Evolutionary conservation across 2,888 invertebrate species (phyloP).

Genomic region (Hyles lineata): DNA sequence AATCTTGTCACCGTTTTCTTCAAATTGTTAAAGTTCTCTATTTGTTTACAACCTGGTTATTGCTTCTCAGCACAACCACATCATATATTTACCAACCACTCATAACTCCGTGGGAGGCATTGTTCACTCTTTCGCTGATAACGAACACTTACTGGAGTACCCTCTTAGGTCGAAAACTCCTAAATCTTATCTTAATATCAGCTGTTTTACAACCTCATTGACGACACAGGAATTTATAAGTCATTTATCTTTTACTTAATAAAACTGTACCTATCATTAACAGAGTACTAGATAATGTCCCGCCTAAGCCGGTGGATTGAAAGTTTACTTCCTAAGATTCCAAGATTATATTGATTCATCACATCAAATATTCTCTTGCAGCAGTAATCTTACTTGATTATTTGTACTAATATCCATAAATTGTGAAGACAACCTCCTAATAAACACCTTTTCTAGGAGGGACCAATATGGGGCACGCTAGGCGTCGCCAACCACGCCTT

Average conservation of each 20-base stretch:
- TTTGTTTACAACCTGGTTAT: no score
- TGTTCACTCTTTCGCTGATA: background rate
- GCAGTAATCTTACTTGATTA: no score
- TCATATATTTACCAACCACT: background rate
- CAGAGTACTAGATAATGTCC: no score
- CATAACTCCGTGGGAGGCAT: background rate
- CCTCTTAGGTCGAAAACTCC: background rate
- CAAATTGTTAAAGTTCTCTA: no score
- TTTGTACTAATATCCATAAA: no score
- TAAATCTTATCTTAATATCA: background rate
- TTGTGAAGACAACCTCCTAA: background rate
- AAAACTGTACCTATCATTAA: no score
- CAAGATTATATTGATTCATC: no score
- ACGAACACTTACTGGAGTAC: background rate
- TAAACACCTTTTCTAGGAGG: constrained; percentile 59
- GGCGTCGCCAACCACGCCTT: constrained; percentile 89
- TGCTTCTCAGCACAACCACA: background rate
- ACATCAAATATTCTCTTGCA: no score
- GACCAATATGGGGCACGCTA: constrained; percentile 77
- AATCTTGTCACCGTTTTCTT: no score
- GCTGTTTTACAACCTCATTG: background rate
- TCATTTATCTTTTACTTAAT: background rate
- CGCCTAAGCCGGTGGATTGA: no score
- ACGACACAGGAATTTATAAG: background rate
- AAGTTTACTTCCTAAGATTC: no score